These are phyloP conservation scores for Glaucidium brasilianum DNA, from an alignment of 2,113 vertebrate species.

Conservation along the genomic window DNA sequence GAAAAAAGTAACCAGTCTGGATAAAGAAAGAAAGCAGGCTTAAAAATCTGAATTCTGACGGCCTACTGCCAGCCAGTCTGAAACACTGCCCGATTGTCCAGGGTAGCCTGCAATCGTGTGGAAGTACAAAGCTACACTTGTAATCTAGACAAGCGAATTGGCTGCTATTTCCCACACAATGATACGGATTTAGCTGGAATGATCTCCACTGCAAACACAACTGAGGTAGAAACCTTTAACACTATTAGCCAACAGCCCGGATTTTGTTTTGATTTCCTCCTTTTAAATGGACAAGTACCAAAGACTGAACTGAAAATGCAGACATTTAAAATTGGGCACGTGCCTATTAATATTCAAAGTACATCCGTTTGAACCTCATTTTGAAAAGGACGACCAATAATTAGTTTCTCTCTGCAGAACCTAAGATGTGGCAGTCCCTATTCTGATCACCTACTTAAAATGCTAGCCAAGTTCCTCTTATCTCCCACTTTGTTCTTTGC, in stretches of 20 bases:
- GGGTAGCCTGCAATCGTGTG: constrained; percentile 8
- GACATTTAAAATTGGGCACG: not conserved
- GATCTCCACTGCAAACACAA: not conserved
- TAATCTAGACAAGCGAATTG: constrained; percentile 30
- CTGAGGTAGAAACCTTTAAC: not conserved
- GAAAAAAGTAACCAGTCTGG: constrained; percentile 9
- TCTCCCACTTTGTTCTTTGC: not conserved
- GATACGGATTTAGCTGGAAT: not conserved
- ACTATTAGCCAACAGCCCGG: not conserved
- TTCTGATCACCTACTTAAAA: not conserved
- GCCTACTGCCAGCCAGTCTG: constrained; percentile 18
- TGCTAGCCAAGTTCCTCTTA: not conserved
- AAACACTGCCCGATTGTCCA: constrained; percentile 56
- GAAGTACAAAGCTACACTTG: constrained; percentile 51
- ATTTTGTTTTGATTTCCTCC: not conserved
- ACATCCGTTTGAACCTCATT: not conserved
- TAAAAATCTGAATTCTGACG: constrained; percentile 51
- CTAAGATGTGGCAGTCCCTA: not conserved
- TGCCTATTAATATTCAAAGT: not conserved
- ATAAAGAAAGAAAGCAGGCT: constrained; percentile 15
- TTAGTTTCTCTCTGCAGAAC: not conserved
- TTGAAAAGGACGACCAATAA: not conserved
- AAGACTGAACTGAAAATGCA: not conserved
- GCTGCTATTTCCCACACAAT: constrained; percentile 8
- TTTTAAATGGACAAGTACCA: not conserved